phyloP scores from a whole-genome alignment of 2,888 invertebrate species.

The Amitus sp. region DNA sequence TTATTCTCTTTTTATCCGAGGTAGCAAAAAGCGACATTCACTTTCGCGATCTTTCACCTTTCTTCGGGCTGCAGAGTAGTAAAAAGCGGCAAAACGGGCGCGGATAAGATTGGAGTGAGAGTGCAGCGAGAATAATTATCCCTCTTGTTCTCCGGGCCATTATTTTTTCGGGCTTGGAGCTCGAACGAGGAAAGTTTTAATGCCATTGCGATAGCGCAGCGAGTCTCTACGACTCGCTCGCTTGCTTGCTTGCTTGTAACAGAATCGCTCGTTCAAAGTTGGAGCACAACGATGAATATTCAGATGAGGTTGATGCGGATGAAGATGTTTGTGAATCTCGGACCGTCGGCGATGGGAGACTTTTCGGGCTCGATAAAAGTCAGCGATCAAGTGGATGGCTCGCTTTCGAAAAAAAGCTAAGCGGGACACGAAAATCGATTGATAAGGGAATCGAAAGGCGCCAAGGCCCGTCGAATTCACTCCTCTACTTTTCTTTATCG shows the following conservation, averaged over 20 bases:
- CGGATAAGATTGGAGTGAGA: no score
- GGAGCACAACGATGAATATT: not conserved
- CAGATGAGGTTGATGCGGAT: not conserved
- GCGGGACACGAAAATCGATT: not conserved
- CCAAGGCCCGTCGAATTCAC: conserved; percentile 1
- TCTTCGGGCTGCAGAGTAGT: no score
- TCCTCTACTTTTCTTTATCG: conserved; percentile 13
- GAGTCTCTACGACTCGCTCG: conserved; percentile 3
- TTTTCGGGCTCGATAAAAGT: not conserved
- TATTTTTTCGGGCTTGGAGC: conserved; percentile 63
- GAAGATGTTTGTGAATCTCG: not conserved
- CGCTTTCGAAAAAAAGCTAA: not conserved
- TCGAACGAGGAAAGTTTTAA: conserved; percentile 66
- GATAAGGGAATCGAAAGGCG: not conserved
- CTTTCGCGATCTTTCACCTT: no score
- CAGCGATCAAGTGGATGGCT: not conserved
- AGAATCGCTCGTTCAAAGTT: not conserved
- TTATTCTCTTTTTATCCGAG: no score
- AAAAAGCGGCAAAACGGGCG: no score
- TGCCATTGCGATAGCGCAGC: conserved; percentile 45
- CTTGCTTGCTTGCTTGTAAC: not conserved
- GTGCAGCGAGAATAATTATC: conserved; percentile 40
- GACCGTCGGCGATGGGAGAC: not conserved
- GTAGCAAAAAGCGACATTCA: no score
- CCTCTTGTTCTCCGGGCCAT: conserved; percentile 39